Conservation (phyloP, 2,113 vertebrate genomes). For the Pandion haliaetus region DNA sequence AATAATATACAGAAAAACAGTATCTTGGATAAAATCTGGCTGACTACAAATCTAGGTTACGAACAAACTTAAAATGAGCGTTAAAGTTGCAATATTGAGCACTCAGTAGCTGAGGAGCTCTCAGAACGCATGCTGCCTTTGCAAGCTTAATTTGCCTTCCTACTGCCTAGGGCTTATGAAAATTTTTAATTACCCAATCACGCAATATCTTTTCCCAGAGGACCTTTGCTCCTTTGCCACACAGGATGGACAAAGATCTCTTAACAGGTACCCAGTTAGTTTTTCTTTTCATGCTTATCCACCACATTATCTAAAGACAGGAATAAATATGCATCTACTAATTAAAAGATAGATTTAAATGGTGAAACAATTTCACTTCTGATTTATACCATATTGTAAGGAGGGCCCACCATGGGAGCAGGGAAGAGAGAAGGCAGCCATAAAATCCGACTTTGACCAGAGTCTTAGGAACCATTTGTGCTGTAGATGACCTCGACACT, state of each 20-base stretch:
- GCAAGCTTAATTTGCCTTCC: constrained; percentile 47
- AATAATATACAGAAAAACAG: not conserved
- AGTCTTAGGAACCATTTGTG: not conserved
- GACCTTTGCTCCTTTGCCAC: constrained; percentile 6
- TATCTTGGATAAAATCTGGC: not conserved
- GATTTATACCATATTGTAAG: not conserved
- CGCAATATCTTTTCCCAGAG: constrained; percentile 36
- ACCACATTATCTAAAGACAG: not conserved
- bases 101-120: not conserved
- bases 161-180: constrained; percentile 40
- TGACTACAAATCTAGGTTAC: not conserved
- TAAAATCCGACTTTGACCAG: not conserved
- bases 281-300: not conserved
- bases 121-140: not conserved
- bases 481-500: not conserved
- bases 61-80: not conserved
- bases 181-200: constrained; percentile 61
- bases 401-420: not conserved
- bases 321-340: not conserved
- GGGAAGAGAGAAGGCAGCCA: not conserved
- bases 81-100: not conserved
- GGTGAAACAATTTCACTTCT: not conserved
- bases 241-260: not conserved
- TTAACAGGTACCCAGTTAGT: not conserved
- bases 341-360: not conserved